A percentile compares a stretch with the other conserved stretches of the same genome.
phyloP scores from a whole-genome alignment of 2,797 vertebrate genomes.

The Cephalopachus bancanus region DNA sequence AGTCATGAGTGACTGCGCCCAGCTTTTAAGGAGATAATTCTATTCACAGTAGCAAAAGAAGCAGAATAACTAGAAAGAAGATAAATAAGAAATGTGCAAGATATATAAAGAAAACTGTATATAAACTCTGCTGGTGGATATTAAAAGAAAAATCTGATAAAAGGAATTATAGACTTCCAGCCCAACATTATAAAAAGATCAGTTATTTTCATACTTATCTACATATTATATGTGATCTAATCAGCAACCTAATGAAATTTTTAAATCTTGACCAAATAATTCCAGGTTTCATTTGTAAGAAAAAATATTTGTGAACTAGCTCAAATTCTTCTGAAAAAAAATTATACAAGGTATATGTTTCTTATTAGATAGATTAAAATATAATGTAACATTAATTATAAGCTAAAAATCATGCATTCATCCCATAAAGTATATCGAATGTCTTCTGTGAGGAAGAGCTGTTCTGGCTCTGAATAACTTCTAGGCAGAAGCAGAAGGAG shows the following conservation, averaged over 20 bases:
- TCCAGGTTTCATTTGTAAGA: neutral
- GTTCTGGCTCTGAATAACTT: neutral
- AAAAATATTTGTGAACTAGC: neutral
- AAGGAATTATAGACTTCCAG: neutral
- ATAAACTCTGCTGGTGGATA: neutral
- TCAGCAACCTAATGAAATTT: neutral
- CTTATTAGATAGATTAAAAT: neutral
- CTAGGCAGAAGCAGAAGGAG: neutral
- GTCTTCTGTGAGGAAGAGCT: neutral
- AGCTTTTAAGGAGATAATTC: neutral
- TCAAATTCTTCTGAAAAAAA: slow-evolving; percentile 1
- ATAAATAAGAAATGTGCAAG: neutral
- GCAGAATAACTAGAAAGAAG: neutral
- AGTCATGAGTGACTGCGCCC: no score
- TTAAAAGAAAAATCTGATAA: neutral
- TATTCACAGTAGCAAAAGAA: neutral
- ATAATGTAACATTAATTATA: neutral
- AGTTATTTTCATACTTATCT: neutral
- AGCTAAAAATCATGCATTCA: neutral
- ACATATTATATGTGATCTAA: neutral
- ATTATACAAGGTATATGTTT: neutral
- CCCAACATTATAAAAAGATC: neutral
- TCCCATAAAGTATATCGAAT: neutral
- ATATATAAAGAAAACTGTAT: neutral
- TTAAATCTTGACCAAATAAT: neutral